Conservation (phyloP, 2,113 vertebrate species). For the Anarhynchus alexandrinus region DNA sequence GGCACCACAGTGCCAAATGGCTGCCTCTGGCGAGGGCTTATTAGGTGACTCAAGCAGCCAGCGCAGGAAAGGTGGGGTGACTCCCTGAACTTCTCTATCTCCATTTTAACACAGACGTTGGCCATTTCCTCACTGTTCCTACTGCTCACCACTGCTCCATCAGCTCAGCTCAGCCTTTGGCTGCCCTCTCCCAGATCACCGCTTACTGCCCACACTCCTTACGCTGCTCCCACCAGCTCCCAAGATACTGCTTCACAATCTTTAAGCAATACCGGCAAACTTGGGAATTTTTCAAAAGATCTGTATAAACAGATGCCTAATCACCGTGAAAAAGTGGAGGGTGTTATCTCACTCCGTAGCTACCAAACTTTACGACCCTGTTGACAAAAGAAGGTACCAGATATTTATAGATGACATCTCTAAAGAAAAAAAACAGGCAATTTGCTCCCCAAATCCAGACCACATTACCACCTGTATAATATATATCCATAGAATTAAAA, state of each 20-base stretch:
- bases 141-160: neutral
- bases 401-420: neutral
- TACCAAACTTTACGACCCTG: neutral
- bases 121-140: neutral
- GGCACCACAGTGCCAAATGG: neutral
- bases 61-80: neutral
- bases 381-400: neutral
- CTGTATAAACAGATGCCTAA: neutral
- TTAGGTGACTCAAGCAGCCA: neutral
- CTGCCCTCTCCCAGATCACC: neutral
- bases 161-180: neutral
- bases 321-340: neutral
- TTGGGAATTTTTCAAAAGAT: neutral
- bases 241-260: neutral
- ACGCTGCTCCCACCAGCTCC: neutral
- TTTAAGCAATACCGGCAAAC: neutral
- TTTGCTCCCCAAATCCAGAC: neutral
- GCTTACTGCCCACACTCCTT: neutral
- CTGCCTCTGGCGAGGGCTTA: neutral
- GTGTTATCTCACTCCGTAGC: neutral
- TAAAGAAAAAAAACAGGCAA: neutral
- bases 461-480: neutral
- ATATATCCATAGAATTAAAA: neutral
- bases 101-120: neutral
- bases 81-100: neutral